phyloP scores from a whole-genome alignment of 2,797 vertebrate genomes.

The Babyrousa celebensis region DNA sequence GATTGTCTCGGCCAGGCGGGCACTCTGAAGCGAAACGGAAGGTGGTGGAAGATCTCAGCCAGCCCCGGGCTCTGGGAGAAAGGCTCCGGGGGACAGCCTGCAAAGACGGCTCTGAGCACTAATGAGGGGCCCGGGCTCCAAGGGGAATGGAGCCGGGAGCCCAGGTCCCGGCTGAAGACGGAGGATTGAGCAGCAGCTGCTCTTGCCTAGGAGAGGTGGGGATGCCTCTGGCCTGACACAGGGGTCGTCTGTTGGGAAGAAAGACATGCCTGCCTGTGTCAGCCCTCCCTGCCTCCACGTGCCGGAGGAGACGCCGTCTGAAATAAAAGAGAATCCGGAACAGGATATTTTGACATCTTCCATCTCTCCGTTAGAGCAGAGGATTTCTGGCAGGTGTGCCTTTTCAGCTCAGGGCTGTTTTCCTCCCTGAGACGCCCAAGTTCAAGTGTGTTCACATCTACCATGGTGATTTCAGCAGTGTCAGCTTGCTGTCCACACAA shows the following conservation, averaged over 20 bases:
- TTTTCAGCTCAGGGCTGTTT: slow-evolving; percentile 6
- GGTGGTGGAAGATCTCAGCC: slow-evolving; percentile 41
- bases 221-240: background rate
- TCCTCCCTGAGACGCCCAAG: background rate
- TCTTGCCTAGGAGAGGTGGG: background rate
- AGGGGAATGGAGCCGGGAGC: slow-evolving; percentile 20
- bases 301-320: background rate
- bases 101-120: background rate
- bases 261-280: background rate
- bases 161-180: slow-evolving; percentile 1
- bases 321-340: slow-evolving; percentile 31
- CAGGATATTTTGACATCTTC: background rate
- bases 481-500: background rate
- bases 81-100: slow-evolving; percentile 63
- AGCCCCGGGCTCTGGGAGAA: slow-evolving; percentile 49
- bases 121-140: slow-evolving; percentile 38
- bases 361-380: background rate
- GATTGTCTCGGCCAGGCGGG: background rate
- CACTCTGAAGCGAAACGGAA: slow-evolving; percentile 61
- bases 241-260: slow-evolving; percentile 42
- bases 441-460: background rate
- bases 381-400: background rate
- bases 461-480: background rate
- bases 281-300: background rate
- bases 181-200: slow-evolving; percentile 60